Evolutionary conservation across 1,140 invertebrate genomes (phyloP).

Genomic region (Daktulosphaira vitifoliae): DNA sequence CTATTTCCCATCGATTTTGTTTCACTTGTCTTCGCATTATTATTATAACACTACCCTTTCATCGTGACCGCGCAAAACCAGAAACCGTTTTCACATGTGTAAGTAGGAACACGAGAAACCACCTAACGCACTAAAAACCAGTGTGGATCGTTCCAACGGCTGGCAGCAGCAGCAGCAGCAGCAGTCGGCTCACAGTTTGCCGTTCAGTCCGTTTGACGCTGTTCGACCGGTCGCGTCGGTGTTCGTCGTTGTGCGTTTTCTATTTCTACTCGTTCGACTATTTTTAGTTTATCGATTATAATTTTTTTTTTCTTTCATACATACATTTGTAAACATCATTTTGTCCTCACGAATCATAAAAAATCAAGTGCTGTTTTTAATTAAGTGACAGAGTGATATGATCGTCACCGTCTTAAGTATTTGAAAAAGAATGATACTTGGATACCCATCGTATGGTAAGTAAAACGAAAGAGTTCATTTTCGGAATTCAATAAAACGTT

Average conservation of each 20-base stretch:
- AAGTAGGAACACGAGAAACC: not conserved
- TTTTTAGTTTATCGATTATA: not conserved
- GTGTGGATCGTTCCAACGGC: not conserved
- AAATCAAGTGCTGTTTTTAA: not conserved
- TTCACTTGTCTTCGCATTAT: not conserved
- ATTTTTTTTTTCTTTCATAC: not conserved
- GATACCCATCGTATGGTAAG: constrained; percentile 32
- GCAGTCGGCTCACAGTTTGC: not conserved
- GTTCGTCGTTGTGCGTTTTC: not conserved
- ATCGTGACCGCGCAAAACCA: not conserved
- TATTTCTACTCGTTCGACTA: not conserved
- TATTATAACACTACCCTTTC: not conserved
- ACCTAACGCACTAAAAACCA: constrained; percentile 10
- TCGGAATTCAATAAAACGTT: no score
- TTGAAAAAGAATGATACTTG: constrained; percentile 31
- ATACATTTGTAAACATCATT: no score
- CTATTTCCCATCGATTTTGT: not conserved
- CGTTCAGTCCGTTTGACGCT: constrained; percentile 21
- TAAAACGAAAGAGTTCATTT: no score
- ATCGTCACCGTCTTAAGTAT: no score
- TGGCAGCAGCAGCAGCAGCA: not conserved
- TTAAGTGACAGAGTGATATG: no score
- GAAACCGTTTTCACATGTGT: constrained; percentile 10
- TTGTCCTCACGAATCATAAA: not conserved
- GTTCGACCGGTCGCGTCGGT: not conserved